Evolutionary conservation across 2,797 vertebrate species (phyloP).

Genomic region (Sitta carolinensis): DNA sequence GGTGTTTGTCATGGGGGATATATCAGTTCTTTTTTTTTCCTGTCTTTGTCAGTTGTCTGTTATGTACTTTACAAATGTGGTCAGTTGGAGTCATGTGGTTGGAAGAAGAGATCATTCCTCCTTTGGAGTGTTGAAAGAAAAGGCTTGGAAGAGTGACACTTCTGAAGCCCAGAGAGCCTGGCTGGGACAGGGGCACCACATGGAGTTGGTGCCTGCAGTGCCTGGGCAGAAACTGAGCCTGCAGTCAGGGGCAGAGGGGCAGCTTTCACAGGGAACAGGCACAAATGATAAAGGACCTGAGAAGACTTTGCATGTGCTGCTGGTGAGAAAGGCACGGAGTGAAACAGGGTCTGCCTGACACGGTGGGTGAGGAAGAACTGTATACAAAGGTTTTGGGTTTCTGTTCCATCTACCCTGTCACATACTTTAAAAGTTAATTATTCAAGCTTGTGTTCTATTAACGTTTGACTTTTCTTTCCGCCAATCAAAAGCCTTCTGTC

Average conservation of each 20-base stretch:
- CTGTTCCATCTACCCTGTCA: background rate
- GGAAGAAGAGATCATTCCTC: background rate
- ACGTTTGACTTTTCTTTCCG: background rate
- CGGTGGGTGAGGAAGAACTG: background rate
- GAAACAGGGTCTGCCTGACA: background rate
- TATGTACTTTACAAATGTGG: background rate
- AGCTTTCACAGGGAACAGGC: accelerated
- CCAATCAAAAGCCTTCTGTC: background rate
- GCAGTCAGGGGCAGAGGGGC: background rate
- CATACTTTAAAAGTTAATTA: background rate
- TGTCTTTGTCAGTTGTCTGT: background rate
- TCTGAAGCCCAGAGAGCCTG: background rate
- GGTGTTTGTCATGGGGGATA: background rate
- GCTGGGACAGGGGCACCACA: background rate
- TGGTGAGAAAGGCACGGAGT: background rate
- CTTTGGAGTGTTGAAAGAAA: background rate
- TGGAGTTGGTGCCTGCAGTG: background rate
- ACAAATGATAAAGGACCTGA: background rate
- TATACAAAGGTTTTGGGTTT: background rate
- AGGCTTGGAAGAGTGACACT: background rate
- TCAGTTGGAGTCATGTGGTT: background rate
- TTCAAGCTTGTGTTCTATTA: background rate
- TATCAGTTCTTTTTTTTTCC: background rate
- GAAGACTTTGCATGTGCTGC: background rate
- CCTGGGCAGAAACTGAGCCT: background rate